A percentile compares a stretch with the other conserved stretches of the same genome.
Conservation (phyloP, 2,888 invertebrate species). For the Philereme vetulata region DNA sequence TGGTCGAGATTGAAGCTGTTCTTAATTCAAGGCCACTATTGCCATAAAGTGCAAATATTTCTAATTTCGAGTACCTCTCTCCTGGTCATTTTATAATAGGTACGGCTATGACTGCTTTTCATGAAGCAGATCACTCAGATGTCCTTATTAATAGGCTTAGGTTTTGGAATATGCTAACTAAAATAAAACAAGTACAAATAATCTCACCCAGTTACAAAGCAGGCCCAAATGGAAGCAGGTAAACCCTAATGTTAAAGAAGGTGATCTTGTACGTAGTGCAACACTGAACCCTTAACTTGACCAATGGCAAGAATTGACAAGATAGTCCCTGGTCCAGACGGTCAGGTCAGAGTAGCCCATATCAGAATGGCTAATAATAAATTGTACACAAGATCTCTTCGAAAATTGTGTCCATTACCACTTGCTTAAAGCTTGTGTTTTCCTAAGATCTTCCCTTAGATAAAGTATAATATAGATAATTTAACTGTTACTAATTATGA, state of each 20-base stretch:
- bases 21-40: constrained; percentile 16
- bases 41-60: constrained; percentile 1
- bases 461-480: no score
- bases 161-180: constrained; percentile 18
- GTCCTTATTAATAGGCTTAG: constrained; percentile 8
- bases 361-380: constrained; percentile 18
- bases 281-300: constrained; percentile 23
- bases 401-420: no score
- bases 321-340: constrained; percentile 17
- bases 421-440: no score
- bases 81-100: constrained; percentile 22
- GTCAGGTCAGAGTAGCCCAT: constrained; percentile 20
- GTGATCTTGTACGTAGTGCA: constrained; percentile 2
- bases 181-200: constrained; percentile 18
- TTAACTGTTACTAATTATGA: no score
- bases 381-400: background rate
- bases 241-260: constrained; percentile 17
- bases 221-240: constrained; percentile 23
- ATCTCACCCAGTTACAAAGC: constrained; percentile 16
- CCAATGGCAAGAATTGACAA: constrained; percentile 24
- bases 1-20: constrained; percentile 10
- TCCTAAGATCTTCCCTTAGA: no score
- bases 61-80: constrained; percentile 9
- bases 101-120: constrained; percentile 11
- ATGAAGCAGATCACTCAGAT: constrained; percentile 13